Evolutionary conservation across 2,113 vertebrate species (phyloP).

Genomic region (Dissostichus mawsoni): DNA sequence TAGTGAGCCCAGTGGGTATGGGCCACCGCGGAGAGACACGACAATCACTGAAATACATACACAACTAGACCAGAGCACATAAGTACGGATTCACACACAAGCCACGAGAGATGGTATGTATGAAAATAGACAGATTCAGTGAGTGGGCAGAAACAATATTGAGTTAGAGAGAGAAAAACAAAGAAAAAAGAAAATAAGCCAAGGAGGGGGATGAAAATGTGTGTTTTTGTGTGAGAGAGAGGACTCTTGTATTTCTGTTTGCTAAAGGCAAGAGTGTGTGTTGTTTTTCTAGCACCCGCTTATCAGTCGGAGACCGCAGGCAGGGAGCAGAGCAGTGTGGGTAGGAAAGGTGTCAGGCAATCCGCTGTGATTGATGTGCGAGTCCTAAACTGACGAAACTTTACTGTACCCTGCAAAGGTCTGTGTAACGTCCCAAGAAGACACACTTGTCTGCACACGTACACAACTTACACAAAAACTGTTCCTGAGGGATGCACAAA

Average conservation of each 20-base stretch:
- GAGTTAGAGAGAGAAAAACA: constrained; percentile 44
- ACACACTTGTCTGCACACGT: neutral
- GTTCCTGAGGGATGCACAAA: constrained; percentile 1
- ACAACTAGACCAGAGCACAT: constrained; percentile 6
- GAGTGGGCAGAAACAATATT: constrained; percentile 58
- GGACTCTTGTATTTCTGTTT: constrained; percentile 54
- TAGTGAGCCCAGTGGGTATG: constrained; percentile 54
- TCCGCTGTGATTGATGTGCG: constrained; percentile 76
- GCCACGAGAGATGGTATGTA: constrained; percentile 32
- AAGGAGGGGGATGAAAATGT: constrained; percentile 18
- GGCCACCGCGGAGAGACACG: constrained; percentile 45
- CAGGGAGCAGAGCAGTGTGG: constrained; percentile 71
- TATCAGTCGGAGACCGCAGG: constrained; percentile 66
- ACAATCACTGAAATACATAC: constrained; percentile 51
- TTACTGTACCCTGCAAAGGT: constrained; percentile 56
- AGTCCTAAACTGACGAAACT: constrained; percentile 69
- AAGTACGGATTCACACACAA: constrained; percentile 6
- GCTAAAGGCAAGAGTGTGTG: constrained; percentile 41
- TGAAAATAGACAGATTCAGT: constrained; percentile 51
- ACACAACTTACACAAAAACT: neutral
- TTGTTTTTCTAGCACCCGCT: constrained; percentile 60
- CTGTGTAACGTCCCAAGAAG: constrained; percentile 5
- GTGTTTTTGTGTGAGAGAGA: constrained; percentile 29
- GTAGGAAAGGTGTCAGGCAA: constrained; percentile 77
- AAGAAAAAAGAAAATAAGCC: constrained; percentile 57